phyloP scores from a whole-genome alignment of 2,797 vertebrate species.

The Alosa sapidissima region DNA sequence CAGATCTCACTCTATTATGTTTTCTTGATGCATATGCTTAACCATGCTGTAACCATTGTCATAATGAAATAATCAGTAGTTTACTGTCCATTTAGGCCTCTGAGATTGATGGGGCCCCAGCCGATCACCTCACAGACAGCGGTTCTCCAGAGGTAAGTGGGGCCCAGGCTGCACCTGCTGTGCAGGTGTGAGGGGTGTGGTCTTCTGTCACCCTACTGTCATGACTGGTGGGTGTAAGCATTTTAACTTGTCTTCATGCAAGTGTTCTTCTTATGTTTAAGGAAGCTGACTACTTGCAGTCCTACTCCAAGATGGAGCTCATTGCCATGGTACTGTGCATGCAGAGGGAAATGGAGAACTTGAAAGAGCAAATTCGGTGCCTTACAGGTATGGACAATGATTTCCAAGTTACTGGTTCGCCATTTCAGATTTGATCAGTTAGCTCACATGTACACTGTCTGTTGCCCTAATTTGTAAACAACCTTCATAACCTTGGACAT shows the following conservation, averaged over 20 bases:
- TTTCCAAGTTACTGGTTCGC: not conserved
- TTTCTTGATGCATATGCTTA: not conserved
- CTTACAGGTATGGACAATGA: constrained; percentile 48
- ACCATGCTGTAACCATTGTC: not conserved
- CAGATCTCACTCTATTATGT: not conserved
- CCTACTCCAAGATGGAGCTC: constrained; percentile 56
- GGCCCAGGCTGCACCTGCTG: not conserved
- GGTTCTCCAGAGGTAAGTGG: constrained; percentile 55
- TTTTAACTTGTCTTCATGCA: not conserved
- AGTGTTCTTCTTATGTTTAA: constrained; percentile 24
- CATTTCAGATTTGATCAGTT: not conserved
- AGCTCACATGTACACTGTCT: not conserved
- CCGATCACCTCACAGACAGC: constrained; percentile 53
- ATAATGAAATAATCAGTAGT: not conserved
- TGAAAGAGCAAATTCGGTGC: constrained; percentile 60
- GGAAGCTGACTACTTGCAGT: constrained; percentile 52
- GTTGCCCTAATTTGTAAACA: not conserved
- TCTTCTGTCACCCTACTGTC: not conserved
- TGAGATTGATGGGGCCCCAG: constrained; percentile 52
- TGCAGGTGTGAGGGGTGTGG: constrained; percentile 4
- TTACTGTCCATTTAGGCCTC: constrained; percentile 45
- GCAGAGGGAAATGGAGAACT: constrained; percentile 59
- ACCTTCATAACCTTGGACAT: not conserved
- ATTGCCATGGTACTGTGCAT: constrained; percentile 62
- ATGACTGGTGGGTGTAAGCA: not conserved